Evolutionary conservation across 2,797 vertebrate species (phyloP), one percentile per base, ranked within the genome.

Genomic region (Dermochelys coriacea): DNA sequence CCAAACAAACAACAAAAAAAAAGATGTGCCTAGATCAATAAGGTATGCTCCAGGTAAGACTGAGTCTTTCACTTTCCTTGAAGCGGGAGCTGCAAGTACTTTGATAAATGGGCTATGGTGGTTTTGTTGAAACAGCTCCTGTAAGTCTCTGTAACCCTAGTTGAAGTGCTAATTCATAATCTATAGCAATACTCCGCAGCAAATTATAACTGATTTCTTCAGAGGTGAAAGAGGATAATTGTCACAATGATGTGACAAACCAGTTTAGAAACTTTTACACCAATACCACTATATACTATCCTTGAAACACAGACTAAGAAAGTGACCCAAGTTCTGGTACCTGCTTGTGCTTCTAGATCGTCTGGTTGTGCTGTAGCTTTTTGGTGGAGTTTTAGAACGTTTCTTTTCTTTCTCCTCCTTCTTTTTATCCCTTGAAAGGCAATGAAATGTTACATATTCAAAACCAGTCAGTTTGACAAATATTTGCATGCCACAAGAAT

Each of bases 321-420:
- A 61, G 59, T 10, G n/a, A 0, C 1, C 12, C 4, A 1, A 5
- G 29, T 15, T 6, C 52, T 75, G 2, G 25, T 97, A 99, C 99
- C 99, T 99, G 97, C 98, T 99, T 88, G 98, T 98, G 98, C 99
- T 99, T 95, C 99, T 98, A 49, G 99, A 99, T 88, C 99, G 98
- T 86, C 99, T 98, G 80, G 99, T 98, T 92, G 99, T 99, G 98
- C 99, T 99, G 96, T 99, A 99, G 97, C 99, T 99, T 98, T 99
- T 99, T 68, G 99, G 99, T 12, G 99, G 99, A 12, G 99, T 99
- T 98, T 99, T 99, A 10, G 99, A 99, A 84, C 99, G 98, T 96
- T 99, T 99, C 96, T 99, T 99, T 25, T 98, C 98, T 96, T 99
- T 99, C 59, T 99, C 99, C 97, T 99, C 99, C 97, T 99, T 99